Conservation (phyloP, 2,113 vertebrate genomes). For the Sardina pilchardus region DNA sequence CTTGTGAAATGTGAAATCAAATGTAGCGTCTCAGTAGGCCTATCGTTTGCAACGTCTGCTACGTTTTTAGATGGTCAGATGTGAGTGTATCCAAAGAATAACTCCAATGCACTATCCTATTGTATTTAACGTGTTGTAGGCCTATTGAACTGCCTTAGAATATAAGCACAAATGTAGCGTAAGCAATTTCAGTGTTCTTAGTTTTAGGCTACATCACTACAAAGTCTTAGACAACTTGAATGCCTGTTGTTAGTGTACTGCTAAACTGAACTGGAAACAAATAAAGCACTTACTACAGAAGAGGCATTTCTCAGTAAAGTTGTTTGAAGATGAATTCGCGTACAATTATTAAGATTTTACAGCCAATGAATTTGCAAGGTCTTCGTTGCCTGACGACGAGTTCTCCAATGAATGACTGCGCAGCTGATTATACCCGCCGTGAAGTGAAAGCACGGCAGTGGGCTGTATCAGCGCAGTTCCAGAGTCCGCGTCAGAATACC, state of each 20-base stretch:
- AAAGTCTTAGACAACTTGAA: neutral
- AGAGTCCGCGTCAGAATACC: neutral
- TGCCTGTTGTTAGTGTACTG: neutral
- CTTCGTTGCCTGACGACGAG: constrained; percentile 66
- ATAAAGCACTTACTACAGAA: neutral
- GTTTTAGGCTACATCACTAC: neutral
- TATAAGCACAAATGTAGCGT: neutral
- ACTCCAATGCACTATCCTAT: neutral
- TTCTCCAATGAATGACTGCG: constrained; percentile 55
- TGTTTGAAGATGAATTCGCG: neutral
- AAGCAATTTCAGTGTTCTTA: neutral
- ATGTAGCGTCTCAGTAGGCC: neutral
- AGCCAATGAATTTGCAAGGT: constrained; percentile 58
- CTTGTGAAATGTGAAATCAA: neutral
- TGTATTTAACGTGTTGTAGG: neutral
- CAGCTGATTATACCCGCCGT: constrained; percentile 2
- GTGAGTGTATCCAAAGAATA: neutral
- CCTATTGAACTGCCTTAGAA: neutral
- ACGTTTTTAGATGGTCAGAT: neutral
- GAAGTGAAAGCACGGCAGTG: neutral
- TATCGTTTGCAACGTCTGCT: neutral
- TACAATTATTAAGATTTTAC: neutral
- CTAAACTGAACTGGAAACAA: neutral
- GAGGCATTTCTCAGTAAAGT: neutral
- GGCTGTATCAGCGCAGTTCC: neutral